Percentiles rank a stretch among this genome's conserved stretches.
Evolutionary conservation across 2,888 invertebrate species (phyloP).

Genomic region (Eretmocerus hayati): DNA sequence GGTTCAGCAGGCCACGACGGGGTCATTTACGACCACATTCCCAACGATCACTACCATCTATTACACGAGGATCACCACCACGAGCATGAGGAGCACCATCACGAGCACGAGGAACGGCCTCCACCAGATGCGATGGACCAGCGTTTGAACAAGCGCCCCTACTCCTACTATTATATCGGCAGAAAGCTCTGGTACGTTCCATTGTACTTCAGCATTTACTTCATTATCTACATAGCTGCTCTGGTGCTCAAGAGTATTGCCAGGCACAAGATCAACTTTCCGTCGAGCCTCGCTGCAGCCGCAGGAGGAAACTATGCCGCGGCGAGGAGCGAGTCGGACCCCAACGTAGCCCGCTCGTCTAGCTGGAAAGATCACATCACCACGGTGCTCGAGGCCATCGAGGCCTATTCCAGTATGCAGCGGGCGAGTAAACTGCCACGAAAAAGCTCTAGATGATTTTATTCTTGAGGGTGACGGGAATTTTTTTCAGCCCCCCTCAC

Average conservation of each 20-base stretch:
- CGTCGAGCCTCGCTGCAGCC: conserved; percentile 35
- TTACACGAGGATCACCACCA: conserved; percentile 48
- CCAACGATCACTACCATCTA: conserved; percentile 40
- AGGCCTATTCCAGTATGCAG: too few species aligned
- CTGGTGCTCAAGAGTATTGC: conserved; percentile 66
- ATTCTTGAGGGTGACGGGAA: too few species aligned
- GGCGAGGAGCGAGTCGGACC: conserved; percentile 18
- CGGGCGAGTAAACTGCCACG: too few species aligned
- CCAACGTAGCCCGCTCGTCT: conserved; percentile 13
- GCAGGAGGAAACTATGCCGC: conserved; percentile 22
- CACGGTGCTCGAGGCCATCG: conserved; percentile 32
- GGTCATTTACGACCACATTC: conserved; percentile 41
- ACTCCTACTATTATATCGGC: conserved; percentile 69
- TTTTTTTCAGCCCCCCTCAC: too few species aligned
- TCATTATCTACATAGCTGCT: conserved; percentile 60
- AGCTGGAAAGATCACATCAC: conserved; percentile 32
- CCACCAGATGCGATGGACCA: conserved; percentile 43
- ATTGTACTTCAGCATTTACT: conserved; percentile 65
- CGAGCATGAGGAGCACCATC: conserved; percentile 35
- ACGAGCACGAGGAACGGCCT: conserved; percentile 45
- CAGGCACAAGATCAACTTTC: conserved; percentile 60
- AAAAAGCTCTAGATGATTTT: too few species aligned
- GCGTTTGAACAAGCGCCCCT: conserved; percentile 45
- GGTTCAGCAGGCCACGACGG: conserved; percentile 32
- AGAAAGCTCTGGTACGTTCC: conserved; percentile 70